These are phyloP conservation scores for Lacerta viridis DNA, from an alignment of 2,797 vertebrate genomes.

Conservation along the genomic window DNA sequence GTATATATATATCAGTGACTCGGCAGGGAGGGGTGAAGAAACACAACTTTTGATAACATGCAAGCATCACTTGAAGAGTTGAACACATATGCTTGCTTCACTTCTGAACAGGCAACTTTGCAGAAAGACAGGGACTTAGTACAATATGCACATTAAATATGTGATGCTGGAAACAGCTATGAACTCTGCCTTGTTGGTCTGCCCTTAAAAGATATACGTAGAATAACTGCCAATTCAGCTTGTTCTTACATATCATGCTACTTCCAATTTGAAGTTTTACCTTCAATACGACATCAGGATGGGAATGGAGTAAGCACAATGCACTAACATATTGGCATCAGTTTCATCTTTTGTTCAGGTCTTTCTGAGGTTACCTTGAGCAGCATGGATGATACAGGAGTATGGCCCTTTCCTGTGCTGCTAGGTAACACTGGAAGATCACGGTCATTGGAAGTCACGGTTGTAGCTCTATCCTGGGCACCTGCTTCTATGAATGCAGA, in stretches of 20 bases:
- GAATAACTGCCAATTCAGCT: not conserved
- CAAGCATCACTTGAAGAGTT: not conserved
- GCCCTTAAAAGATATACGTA: not conserved
- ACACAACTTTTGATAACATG: not conserved
- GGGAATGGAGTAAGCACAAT: too few relatives aligned
- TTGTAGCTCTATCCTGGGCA: not conserved
- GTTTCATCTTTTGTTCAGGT: not conserved
- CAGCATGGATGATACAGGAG: not conserved
- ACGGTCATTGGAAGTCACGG: not conserved
- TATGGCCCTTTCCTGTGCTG: not conserved
- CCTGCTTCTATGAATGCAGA: not conserved
- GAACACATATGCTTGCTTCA: not conserved
- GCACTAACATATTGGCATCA: not conserved
- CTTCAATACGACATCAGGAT: not conserved
- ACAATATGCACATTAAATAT: not conserved
- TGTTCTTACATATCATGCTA: not conserved
- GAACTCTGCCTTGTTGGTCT: not conserved
- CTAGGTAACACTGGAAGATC: not conserved
- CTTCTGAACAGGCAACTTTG: not conserved
- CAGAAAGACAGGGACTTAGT: not conserved
- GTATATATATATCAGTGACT: not conserved
- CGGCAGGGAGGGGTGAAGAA: not conserved
- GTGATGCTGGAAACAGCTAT: not conserved
- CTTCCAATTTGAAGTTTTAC: not conserved
- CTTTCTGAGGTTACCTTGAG: not conserved